Evolutionary conservation across 1,140 invertebrate species (phyloP).

Genomic region (Saccostrea glomerata): DNA sequence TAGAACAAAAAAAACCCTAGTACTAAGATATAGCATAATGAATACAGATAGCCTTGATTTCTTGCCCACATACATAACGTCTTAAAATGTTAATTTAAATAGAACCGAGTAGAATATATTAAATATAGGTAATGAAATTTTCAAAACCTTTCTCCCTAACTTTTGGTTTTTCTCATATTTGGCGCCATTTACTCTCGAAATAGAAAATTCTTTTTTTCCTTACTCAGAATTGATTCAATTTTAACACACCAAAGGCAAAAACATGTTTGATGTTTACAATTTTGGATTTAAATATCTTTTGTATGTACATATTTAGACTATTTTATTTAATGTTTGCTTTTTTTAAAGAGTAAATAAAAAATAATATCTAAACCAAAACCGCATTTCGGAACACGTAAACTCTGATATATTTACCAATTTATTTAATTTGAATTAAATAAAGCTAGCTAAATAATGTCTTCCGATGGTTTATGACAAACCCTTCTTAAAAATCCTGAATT

Average conservation of each 20-base stretch:
- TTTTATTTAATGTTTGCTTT: not conserved
- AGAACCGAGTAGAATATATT: no score
- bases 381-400: not conserved
- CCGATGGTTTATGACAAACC: not conserved
- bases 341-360: not conserved
- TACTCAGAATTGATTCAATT: not conserved
- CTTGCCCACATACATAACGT: no score
- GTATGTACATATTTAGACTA: not conserved
- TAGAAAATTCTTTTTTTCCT: not conserved
- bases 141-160: no score
- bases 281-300: not conserved
- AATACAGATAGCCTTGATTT: no score
- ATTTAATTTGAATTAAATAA: not conserved
- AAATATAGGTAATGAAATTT: no score
- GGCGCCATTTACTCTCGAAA: conserved; percentile 11
- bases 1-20: no score
- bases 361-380: not conserved
- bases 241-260: no score
- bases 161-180: not conserved
- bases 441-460: no score
- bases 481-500: not conserved
- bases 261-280: not conserved
- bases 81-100: no score
- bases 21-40: no score
- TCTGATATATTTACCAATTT: not conserved